Percentiles rank a stretch among this genome's conserved stretches.
These are phyloP conservation scores for Rhyacophila evoluta DNA, from an alignment of 2,888 invertebrate species.

Conservation along the genomic window DNA sequence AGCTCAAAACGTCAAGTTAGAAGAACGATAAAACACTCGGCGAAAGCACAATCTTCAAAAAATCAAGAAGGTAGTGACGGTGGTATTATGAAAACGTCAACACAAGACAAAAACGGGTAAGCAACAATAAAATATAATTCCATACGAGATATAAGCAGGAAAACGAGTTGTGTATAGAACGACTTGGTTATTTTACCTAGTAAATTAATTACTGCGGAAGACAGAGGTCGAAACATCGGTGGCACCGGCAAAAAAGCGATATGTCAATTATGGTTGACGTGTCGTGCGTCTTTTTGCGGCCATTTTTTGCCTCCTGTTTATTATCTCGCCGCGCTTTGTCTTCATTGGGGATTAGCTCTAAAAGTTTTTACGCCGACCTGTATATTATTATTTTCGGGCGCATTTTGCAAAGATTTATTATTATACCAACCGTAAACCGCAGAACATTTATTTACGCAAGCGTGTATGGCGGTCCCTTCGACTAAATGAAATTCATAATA, in stretches of 20 bases:
- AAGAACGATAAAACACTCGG: no score
- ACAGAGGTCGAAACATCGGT: conserved; percentile 20
- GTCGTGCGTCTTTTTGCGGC: conserved; percentile 45
- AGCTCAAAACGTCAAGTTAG: no score
- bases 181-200: not conserved
- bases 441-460: conserved; percentile 20
- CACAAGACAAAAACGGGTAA: no score
- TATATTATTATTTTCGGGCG: conserved; percentile 32
- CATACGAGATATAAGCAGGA: not conserved
- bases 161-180: not conserved
- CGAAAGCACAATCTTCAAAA: no score
- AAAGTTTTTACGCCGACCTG: conserved; percentile 34
- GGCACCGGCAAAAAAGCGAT: conserved; percentile 45
- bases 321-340: conserved; percentile 49
- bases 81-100: no score
- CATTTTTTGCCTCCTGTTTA: conserved; percentile 46
- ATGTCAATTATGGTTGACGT: conserved; percentile 53
- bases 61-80: no score
- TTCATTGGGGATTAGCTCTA: conserved; percentile 46
- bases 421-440: conserved; percentile 6
- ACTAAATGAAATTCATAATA: conserved; percentile 24
- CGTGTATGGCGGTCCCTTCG: conserved; percentile 18
- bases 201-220: conserved; percentile 47
- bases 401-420: conserved; percentile 23
- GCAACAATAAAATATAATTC: not conserved